Conservation (phyloP, 2,797 vertebrate genomes). For the Erpetoichthys calabaricus region DNA sequence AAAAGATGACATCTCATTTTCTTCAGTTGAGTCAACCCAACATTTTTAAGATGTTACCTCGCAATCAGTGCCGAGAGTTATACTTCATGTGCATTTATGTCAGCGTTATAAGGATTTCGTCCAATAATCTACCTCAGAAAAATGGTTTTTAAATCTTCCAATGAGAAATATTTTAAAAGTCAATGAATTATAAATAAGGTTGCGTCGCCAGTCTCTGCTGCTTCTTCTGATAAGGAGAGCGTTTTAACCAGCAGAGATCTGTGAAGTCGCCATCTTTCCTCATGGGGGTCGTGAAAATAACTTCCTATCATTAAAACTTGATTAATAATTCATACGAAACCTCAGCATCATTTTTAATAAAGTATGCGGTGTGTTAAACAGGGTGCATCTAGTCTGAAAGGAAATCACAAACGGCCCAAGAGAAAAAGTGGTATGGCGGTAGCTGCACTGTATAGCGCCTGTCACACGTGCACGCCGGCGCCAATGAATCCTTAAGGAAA, state of each 20-base stretch:
- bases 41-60: no score
- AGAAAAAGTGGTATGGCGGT: no score
- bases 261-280: constrained; percentile 54
- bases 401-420: constrained; percentile 12
- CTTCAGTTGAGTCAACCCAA: no score
- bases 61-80: no score
- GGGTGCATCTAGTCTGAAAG: constrained; percentile 20
- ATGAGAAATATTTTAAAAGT: constrained; percentile 35
- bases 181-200: constrained; percentile 56
- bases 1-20: no score
- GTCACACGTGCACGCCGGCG: no score
- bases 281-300: constrained; percentile 61
- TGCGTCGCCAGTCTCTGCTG: constrained; percentile 17
- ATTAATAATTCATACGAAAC: constrained; percentile 63
- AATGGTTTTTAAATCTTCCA: constrained; percentile 13
- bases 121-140: no score
- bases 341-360: constrained; percentile 44
- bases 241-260: constrained; percentile 43
- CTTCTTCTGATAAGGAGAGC: constrained; percentile 34
- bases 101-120: no score
- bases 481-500: constrained; percentile 11
- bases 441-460: no score
- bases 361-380: constrained; percentile 48
- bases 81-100: no score
- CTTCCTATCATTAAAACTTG: constrained; percentile 53